Evolutionary conservation across 1,140 invertebrate species (phyloP), one percentile per base, ranked within the genome.

Genomic region (Neodiprion pinetum): DNA sequence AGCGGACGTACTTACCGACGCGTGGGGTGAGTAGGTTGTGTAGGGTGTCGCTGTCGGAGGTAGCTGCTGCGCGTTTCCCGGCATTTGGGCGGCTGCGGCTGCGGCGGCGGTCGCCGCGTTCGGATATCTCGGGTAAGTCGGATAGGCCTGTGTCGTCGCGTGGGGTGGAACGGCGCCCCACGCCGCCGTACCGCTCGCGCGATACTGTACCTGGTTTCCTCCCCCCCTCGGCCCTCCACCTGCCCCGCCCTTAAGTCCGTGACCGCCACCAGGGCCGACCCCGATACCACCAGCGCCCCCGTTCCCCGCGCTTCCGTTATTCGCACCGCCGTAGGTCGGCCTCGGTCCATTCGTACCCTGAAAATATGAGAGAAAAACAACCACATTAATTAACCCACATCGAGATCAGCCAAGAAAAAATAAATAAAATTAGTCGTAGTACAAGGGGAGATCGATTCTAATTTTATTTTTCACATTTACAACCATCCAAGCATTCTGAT

Each of bases 341-440:
- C 88, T 81, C 74, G 88, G 88, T 73, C 87, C 86, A 77, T 88
- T 88, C 48, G 86, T 84, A 72, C 85, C 86, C 87, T 88, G 80
- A 68, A 86, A 85, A 70, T 61, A 61, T 40, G 1, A 67, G 0
- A 68, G 67, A 74, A 71, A 66, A 67, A 71, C 14, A 74, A 47
- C 65, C 48, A n/a, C 40, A 49, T 40, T 40, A 7, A 12, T 72
- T 49, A 53, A 1, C n/a, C 10, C 1, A 40, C 28, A 40, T 40
- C 28, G 28, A 40, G 28, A 40, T 40, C 28, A 4, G 28, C 5
- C 1, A 40, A 0, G 5, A 40, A 40, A 40, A 40, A 40, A 40
- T 3, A 40, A 40, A 40, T 40, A 40, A 40, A 40, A 40, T 40
- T 5, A 1, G 28, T 40, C 2, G 28, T 40, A 40, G 28, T 40